Base-by-base conservation (phyloP, 1,140 invertebrate species). In the Scaptomyza graminum region DNA sequence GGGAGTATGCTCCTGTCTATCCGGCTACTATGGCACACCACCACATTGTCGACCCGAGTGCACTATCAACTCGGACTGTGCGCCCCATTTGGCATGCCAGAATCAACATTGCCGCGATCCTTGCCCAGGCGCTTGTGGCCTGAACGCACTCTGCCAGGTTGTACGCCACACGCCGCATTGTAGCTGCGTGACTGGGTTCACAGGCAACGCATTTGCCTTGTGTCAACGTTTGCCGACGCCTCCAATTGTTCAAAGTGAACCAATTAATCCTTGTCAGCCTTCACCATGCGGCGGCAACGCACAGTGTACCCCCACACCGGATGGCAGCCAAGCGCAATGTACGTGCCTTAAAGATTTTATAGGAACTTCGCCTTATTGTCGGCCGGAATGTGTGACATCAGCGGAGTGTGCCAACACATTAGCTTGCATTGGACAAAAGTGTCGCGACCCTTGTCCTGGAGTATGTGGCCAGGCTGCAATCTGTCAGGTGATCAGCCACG, bases 131-230 rank as follows among this genome's bases (percentile, higher is more conserved):
- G 94, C 95, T 2, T 96, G 96, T 90, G 95, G 95, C 2, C 70
- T 93, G 1, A 94, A 95, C 76, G 94, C 96, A 3, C 92, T 94
- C 37, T 97, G 97, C 88, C 94, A 95, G 91, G 95, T 96, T 2
- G 94, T 96, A n/a, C 96, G 95, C 74, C 96, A 97, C 81, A 95
- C 94, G 84, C 96, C 96, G 16, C 94, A 96, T 52, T 97, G 96
- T 88, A 95, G 94, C 83, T 97, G 96, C 90, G 92, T 94, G 3
- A 91, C 93, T 9, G 95, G 95, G 8, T 97, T 94, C 91, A 96
- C 96, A 9, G 97, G 96, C 65, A 95, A 97, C 93, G 95, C 97
- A 11, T 97, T 97, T 90, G 94, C 93, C 13, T 39, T 89, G 7
- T 91, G 90, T 11, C 87, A 91, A 41, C 69, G 66, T 8, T 28